Evolutionary conservation across 1,140 invertebrate genomes (phyloP).

Genomic region (Lerema accius): DNA sequence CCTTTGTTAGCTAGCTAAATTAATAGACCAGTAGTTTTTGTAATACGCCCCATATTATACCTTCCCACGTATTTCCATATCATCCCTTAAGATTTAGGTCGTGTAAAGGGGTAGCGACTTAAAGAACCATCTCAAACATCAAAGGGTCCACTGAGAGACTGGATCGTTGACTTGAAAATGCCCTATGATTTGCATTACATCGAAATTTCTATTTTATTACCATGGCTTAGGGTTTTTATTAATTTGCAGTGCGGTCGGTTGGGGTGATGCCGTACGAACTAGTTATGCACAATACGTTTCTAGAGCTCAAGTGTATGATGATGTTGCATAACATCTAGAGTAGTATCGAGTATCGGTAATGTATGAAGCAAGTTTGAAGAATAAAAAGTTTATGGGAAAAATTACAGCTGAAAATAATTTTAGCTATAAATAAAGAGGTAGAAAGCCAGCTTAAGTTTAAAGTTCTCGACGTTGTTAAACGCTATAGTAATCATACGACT

Average conservation of each 20-base stretch:
- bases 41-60: no score
- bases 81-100: conserved; percentile 15
- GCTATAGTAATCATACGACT: no score
- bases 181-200: not conserved
- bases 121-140: conserved; percentile 29
- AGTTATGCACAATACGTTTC: conserved; percentile 27
- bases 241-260: not conserved
- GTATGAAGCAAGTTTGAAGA: no score
- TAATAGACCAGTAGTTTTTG: no score
- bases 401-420: no score
- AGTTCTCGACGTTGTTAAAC: no score
- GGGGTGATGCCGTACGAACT: conserved; percentile 14
- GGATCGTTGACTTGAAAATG: conserved; percentile 28
- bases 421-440: no score
- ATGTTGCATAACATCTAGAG: conserved; percentile 15
- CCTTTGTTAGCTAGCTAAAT: no score
- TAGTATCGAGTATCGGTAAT: conserved; percentile 12
- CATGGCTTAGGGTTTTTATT: conserved; percentile 11
- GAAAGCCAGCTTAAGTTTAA: no score
- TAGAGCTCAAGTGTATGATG: conserved; percentile 17
- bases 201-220: conserved; percentile 21
- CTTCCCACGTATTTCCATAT: conserved; percentile 3
- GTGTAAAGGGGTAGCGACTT: conserved; percentile 22
- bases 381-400: no score
- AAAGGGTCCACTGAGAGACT: conserved; percentile 25